Conservation (phyloP, 92 coral and sea anemone genomes). For the Siderastrea siderea region DNA sequence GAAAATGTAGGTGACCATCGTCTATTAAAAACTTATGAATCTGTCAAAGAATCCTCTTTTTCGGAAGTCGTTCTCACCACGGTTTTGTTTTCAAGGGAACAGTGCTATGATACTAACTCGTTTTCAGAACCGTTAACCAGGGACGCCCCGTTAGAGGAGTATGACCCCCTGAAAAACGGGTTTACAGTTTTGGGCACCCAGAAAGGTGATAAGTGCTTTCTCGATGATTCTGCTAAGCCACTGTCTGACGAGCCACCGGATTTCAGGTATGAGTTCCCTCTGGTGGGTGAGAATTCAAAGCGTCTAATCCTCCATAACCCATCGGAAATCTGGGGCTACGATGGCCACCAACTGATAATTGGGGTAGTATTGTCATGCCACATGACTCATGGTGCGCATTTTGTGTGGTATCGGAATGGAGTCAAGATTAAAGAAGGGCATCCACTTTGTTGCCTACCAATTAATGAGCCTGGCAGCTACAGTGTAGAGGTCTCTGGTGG, state of each 20-base stretch:
- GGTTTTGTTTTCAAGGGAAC: constrained; percentile 36
- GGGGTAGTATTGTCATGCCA: constrained; percentile 75
- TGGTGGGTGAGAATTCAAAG: constrained; percentile 7
- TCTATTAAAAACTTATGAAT: no score
- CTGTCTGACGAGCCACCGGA: constrained; percentile 31
- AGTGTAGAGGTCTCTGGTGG: not conserved
- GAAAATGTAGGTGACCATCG: no score
- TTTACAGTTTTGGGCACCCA: constrained; percentile 52
- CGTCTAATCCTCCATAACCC: constrained; percentile 64
- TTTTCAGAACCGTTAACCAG: constrained; percentile 27
- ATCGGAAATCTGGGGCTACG: constrained; percentile 82
- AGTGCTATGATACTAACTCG: constrained; percentile 53
- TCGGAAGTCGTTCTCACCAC: constrained; percentile 46
- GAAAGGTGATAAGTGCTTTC: constrained; percentile 38
- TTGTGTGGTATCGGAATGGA: constrained; percentile 64
- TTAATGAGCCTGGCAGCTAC: no score
- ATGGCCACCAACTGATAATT: constrained; percentile 15
- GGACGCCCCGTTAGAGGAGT: constrained; percentile 39
- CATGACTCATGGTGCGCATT: constrained; percentile 13
- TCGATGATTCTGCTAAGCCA: constrained; percentile 10
- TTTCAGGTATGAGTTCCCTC: constrained; percentile 22
- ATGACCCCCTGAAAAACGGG: constrained; percentile 57
- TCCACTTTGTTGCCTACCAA: not conserved
- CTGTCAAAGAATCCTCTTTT: constrained; percentile 61
- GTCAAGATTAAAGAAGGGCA: constrained; percentile 37